Conservation (phyloP, 2,797 vertebrate genomes). For the Sarcoramphus papa region DNA sequence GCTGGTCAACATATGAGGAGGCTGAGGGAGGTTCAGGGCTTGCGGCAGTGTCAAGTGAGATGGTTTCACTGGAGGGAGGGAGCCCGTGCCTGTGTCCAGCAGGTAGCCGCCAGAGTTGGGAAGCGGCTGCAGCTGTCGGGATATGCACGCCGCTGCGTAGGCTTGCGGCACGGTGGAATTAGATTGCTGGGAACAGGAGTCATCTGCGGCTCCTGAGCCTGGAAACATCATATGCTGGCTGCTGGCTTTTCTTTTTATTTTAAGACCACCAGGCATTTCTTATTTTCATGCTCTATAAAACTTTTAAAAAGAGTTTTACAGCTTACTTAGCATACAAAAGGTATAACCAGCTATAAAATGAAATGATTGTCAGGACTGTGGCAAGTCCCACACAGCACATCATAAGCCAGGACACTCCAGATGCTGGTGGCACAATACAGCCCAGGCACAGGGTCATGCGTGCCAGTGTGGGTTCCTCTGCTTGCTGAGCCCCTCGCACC, state of each 20-base stretch:
- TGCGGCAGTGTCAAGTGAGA: background rate
- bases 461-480: background rate
- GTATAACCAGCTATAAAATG: background rate
- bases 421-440: background rate
- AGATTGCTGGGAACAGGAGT: slow-evolving; percentile 23
- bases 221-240: background rate
- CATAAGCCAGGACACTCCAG: background rate
- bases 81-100: background rate
- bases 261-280: background rate
- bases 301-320: background rate
- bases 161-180: background rate
- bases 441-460: fast-evolving
- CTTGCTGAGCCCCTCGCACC: fast-evolving
- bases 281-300: background rate
- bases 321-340: background rate
- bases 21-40: background rate
- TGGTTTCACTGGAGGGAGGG: background rate
- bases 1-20: background rate
- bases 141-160: background rate
- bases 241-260: slow-evolving; percentile 24
- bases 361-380: background rate
- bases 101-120: background rate
- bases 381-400: background rate
- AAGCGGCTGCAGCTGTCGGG: slow-evolving; percentile 7
- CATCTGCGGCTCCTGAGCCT: background rate